Conservation (phyloP, 2,888 invertebrate species). For the Ptilodon capucinus region DNA sequence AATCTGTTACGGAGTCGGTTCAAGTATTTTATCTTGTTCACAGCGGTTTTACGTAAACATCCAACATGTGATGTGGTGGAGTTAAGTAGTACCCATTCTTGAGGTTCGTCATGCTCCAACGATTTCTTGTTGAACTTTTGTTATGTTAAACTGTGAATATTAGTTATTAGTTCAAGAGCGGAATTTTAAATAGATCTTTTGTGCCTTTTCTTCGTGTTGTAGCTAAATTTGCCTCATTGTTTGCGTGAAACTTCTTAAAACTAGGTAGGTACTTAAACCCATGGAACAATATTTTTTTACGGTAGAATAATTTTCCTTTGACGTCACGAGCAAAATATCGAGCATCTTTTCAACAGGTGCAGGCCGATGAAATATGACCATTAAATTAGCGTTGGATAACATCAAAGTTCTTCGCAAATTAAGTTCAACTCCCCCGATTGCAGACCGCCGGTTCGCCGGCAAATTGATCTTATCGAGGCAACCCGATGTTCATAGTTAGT, state of each 20-base stretch:
- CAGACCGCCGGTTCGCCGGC: slow-evolving; percentile 41
- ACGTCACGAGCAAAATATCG: slow-evolving; percentile 8
- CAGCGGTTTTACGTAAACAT: slow-evolving; percentile 36
- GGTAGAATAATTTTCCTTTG: background rate
- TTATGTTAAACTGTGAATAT: slow-evolving; percentile 1
- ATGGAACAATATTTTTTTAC: no score
- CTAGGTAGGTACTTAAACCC: no score
- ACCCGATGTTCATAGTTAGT: slow-evolving; percentile 61
- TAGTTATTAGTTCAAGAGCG: background rate
- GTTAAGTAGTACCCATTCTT: slow-evolving; percentile 42
- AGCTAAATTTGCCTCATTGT: no score
- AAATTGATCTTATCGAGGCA: slow-evolving; percentile 61
- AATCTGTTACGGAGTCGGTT: slow-evolving; percentile 59
- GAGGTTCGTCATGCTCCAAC: slow-evolving; percentile 34
- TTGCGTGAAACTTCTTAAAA: no score
- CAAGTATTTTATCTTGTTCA: slow-evolving; percentile 57
- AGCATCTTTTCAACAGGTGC: slow-evolving; percentile 7
- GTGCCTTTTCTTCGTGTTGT: no score
- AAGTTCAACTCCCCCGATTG: slow-evolving; percentile 42
- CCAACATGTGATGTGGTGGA: slow-evolving; percentile 33
- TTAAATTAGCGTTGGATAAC: slow-evolving; percentile 51
- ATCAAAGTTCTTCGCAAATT: slow-evolving; percentile 48
- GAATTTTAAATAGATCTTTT: background rate
- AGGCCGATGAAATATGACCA: slow-evolving; percentile 18
- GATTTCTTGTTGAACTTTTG: slow-evolving; percentile 21